Base-by-base conservation (phyloP, 2,888 invertebrate genomes). In the Urechis unicinctus region DNA sequence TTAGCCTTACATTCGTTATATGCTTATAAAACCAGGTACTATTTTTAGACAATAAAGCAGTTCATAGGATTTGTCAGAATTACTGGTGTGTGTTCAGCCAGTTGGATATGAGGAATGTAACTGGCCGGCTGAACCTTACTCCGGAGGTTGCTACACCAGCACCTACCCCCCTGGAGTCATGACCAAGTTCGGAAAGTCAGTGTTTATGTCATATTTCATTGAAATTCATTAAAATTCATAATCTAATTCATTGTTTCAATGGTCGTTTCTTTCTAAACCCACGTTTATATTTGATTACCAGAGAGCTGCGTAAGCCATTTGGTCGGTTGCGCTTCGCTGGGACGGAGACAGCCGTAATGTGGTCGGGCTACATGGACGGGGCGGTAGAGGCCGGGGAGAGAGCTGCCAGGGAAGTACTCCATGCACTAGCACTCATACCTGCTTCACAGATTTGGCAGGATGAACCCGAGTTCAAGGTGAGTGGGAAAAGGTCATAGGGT, bases 311-410 rank as follows among this genome's bases (percentile, higher is more conserved):
- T 41, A 57, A 68, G 36, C 74, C 78, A 3, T 54, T 70, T 4
- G 73, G 70, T 3, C 60, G 68, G 6, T 44, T 72, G 13, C 64
- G 66, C 56, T 73, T 72, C 61, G 74, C 71, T 44, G 71, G 72
- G 5, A 73, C 72, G 17, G 72, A 74, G 61, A 68, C 68, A 2
- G 73, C 73, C 22, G 70, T 70, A 0, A 29, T 60, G 2, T 73
- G 73, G 73, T 57, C 66, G 3, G 73, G 74, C 4, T 73, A 71
- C 58, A 73, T 74, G 72, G 72, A 73, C 36, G 74, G 74, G 6
- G 74, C 73, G 3, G 63, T 74, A 3, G 67, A 74, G 53, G 66
- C 71, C 5, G 74, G 73, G 28, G 68, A 72, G 54, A 56, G 72
- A 9, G 72, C 73, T 4, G 73, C 72, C 30, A 66, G 66, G 51